Base-by-base conservation (phyloP, 2,888 invertebrate species). In the Oscheius sp. region DNA sequence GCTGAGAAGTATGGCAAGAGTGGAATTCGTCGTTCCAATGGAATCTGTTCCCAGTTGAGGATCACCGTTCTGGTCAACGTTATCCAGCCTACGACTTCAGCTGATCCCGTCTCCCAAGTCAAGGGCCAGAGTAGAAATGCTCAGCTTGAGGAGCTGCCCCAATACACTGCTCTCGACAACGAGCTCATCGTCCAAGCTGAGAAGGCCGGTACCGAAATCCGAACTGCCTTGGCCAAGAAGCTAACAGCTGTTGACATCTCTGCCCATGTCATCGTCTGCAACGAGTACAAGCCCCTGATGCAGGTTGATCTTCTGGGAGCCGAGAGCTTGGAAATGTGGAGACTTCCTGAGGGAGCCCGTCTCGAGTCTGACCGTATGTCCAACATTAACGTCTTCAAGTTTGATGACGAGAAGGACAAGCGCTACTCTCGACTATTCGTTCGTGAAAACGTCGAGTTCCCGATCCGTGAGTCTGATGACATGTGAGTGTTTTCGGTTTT, bases 281-380 rank as follows among this genome's bases (percentile, higher is more conserved):
- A 73, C 65, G 73, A 76, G 47, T 65, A 76, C 59, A 79, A 79
- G 37, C 79, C 80, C 2, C 66, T 81, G 33, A 76, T 82, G 66
- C 79, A 79, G 74, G 70, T 78, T 11, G 79, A 79, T 70, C 73
- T 79, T 13, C 60, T 78, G 37, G 77, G 75, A 62, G 68, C 77
- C 21, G 81, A 85, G 59, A 83, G 86, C 32, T 77, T 88, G 29
- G 86, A 88, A 74, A 76, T 86, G 70, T 84, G 85, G 79, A 81
- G 88, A 58, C 77, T 85, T 13, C 81, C 84, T n/a, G 63, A 68
- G 3, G 78, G 77, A 60, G 79, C 79, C 21, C 72, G 77, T 11
- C 78, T 79, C 35, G 81, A 82, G 47, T 78, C 80, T 9, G 79
- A 81, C 9, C 75, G 81, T 53, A 76, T 84, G 11, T 79, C 79